These are phyloP conservation scores for Sphecodes monilicornis DNA, from an alignment of 2,888 invertebrate species.

Conservation along the genomic window DNA sequence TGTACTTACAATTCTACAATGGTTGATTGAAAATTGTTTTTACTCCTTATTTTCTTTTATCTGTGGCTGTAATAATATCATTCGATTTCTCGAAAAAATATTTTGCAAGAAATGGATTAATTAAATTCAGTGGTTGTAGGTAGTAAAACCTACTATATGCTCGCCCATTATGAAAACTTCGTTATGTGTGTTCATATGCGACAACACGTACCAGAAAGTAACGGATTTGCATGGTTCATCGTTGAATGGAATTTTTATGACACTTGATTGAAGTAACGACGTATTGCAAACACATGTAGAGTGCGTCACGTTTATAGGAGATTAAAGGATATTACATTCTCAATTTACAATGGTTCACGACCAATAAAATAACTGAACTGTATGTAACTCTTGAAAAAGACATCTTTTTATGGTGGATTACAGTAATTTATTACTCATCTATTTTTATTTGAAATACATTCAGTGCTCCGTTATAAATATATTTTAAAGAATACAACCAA, in stretches of 20 bases:
- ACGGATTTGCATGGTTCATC: slow-evolving; percentile 49
- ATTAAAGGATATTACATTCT: background rate
- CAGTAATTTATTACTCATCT: background rate
- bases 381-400: background rate
- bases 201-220: slow-evolving; percentile 37
- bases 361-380: background rate
- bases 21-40: background rate
- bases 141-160: slow-evolving; percentile 15
- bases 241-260: slow-evolving; percentile 51
- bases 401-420: background rate
- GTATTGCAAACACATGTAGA: background rate
- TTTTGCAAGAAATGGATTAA: background rate
- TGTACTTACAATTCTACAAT: too few relatives aligned
- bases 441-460: background rate
- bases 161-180: slow-evolving; percentile 20
- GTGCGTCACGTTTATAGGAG: background rate
- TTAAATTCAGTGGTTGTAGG: background rate
- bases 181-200: slow-evolving; percentile 37
- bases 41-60: background rate
- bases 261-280: slow-evolving; percentile 21
- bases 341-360: background rate
- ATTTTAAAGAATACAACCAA: background rate
- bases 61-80: background rate
- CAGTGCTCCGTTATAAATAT: background rate
- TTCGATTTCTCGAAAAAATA: background rate